Evolutionary conservation across 2,113 vertebrate species (phyloP), one percentile per base, ranked within the genome.

Genomic region (Cyrtonyx montezumae): DNA sequence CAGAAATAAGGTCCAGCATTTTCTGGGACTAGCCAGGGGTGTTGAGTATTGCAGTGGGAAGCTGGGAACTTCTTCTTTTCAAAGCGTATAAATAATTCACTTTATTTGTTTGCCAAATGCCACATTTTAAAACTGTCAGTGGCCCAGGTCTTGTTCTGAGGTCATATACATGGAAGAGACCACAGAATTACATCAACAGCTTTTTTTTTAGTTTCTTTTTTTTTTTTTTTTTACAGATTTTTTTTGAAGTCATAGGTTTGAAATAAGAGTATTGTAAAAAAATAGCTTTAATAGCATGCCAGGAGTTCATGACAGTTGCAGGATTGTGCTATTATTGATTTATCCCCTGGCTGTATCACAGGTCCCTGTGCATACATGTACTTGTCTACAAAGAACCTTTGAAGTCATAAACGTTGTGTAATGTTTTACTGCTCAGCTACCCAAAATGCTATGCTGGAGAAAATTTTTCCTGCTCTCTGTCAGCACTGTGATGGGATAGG

Each of bases 41-140:
- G 37, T 80, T 90, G 73, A 86, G 53, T 88, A 68, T 93, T n/a
- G 56, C 43, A 68, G 32, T 30, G 56, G 68, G 70, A 88, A 96
- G 49, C 37, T 81, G 84, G 42, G 40, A 86, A 81, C 68, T 89
- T 91, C 87, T 92, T 80, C 34, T 93, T 82, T 90, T 93, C 79
- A 42, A n/a, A 46, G 51, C 51, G 10, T 68, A 20, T 95, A 94
- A 95, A 90, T 93, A 18, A 2, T 80, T 93, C 84, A 30, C 37
- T 36, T 70, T 56, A 42, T 53, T 67, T 74, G 63, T 90, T 94
- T 88, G 67, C 65, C 63, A 79, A 84, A 40, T 36, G 32, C 15
- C 75, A 4, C 58, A 1, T 55, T 55, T 87, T 83, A 84, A 87
- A 94, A 32, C 73, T 93, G 78, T 59, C 73, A 84, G n/a, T 73